Evolutionary conservation across 2,888 invertebrate genomes (phyloP), one percentile per base, ranked within the genome.

Genomic region (Alloplasta piceator): DNA sequence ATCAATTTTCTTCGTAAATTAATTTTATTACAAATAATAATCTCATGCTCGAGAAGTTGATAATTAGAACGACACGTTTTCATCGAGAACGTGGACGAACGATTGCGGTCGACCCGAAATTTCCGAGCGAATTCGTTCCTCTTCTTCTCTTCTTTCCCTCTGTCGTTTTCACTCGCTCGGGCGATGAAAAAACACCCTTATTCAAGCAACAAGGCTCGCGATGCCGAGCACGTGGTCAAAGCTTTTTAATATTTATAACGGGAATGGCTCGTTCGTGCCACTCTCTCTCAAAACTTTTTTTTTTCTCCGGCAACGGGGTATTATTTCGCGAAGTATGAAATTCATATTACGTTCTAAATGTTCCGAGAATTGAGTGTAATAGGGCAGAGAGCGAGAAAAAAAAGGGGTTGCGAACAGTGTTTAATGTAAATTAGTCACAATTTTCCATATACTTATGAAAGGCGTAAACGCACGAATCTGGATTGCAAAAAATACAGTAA

Each of bases 291-390:
- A 41, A 39, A 12, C 12, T n/a, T n/a, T 56, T 67, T 58, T 67
- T 64, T 79, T 48, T 10, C 39, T 16, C 52, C 26, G 14, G 9
- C 38, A 48, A 58, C 56, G 4, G 61, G 84, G 81, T 84, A 84
- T 87, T 87, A 87, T 87, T 87, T 85, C 86, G 26, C 26, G 83
- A 86, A 84, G 87, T 86, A 87, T 87, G 84, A 87, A 88, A 87
- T 87, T 86, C 86, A 87, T 86, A 86, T 87, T 83, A 67, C 75
- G 68, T 58, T 68, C 39, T 56, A 43, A 6, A 10, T 43, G 43
- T 43, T 9, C 43, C 43, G 10, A 43, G 6, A 43, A 43, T 9
- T 43, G 6, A 9, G 43, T 43, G 7, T 43, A 43, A 9, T 10
- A 43, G 6, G 4, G 6, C 2, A 43, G 6, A 1, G 43, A 43